phyloP scores from a whole-genome alignment of 1,140 invertebrate genomes.

The Aphaenogaster ashmeadi region DNA sequence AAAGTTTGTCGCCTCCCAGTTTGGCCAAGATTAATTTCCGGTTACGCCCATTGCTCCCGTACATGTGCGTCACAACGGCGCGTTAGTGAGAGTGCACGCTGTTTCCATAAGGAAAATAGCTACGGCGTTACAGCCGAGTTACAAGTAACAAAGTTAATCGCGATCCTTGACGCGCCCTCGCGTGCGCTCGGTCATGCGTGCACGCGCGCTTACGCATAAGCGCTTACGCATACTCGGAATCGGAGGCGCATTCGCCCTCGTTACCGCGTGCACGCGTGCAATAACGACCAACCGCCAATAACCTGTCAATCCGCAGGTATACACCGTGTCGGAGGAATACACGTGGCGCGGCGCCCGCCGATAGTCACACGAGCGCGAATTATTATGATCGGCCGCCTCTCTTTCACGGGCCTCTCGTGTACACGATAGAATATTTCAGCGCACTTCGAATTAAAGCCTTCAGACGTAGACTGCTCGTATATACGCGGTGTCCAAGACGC shows the following conservation, averaged over 20 bases:
- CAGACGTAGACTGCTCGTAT: not conserved
- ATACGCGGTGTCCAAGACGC: not conserved
- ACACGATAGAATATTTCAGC: constrained; percentile 3
- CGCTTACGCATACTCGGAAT: constrained; percentile 47
- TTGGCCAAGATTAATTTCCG: constrained; percentile 51
- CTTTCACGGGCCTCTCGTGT: not conserved
- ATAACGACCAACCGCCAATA: constrained; percentile 58
- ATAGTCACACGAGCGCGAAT: constrained; percentile 31
- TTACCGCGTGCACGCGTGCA: constrained; percentile 48
- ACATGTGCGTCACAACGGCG: not conserved
- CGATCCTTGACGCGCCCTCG: constrained; percentile 61
- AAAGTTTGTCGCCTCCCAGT: constrained; percentile 17
- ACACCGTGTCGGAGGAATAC: constrained; percentile 45
- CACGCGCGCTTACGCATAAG: constrained; percentile 37
- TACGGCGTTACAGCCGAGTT: constrained; percentile 22
- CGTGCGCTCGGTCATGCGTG: constrained; percentile 52
- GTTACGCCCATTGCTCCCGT: constrained; percentile 13
- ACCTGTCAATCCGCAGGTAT: constrained; percentile 65
- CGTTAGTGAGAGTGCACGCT: not conserved
- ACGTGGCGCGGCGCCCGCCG: constrained; percentile 31
- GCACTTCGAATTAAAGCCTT: not conserved
- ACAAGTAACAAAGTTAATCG: constrained; percentile 55
- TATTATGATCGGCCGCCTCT: constrained; percentile 4
- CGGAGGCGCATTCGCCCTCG: constrained; percentile 47
- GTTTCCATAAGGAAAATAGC: constrained; percentile 31